These are phyloP conservation scores for Entomobrya multifasciata DNA, from an alignment of 2,888 invertebrate species.

Conservation along the genomic window DNA sequence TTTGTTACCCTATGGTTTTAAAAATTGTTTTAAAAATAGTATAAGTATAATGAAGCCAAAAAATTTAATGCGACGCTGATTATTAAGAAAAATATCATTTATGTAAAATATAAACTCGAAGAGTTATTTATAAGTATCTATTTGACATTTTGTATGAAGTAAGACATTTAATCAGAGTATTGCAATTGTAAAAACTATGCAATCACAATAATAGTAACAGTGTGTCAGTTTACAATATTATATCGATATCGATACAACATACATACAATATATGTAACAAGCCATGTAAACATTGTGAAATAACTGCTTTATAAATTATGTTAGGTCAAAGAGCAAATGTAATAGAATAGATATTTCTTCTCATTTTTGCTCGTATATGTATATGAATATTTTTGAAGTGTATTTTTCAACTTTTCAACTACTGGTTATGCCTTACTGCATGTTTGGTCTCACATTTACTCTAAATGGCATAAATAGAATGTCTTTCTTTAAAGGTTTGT, in stretches of 20 bases:
- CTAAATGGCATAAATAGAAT: slow-evolving; percentile 22
- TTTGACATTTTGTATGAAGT: background rate
- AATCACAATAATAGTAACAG: background rate
- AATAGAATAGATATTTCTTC: background rate
- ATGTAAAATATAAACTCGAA: too few relatives aligned
- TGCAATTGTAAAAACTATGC: background rate
- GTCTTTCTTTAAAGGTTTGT: slow-evolving; percentile 49
- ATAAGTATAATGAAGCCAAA: slow-evolving; percentile 23
- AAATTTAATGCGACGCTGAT: background rate
- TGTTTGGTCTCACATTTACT: slow-evolving; percentile 62
- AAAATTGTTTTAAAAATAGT: too few relatives aligned
- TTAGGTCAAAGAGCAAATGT: background rate
- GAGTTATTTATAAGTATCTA: too few relatives aligned
- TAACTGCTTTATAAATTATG: slow-evolving; percentile 4
- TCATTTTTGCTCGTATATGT: slow-evolving; percentile 1
- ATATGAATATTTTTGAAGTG: background rate
- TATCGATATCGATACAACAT: background rate
- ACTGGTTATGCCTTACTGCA: slow-evolving; percentile 51
- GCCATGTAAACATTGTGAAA: slow-evolving; percentile 28
- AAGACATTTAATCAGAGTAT: background rate
- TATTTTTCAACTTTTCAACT: slow-evolving; percentile 51
- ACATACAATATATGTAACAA: slow-evolving; percentile 20
- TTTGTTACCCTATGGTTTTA: slow-evolving; percentile 11
- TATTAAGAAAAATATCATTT: background rate
- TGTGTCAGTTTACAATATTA: too few relatives aligned